Evolutionary conservation across 1,140 invertebrate genomes (phyloP).

Genomic region (Ceratina australensis): DNA sequence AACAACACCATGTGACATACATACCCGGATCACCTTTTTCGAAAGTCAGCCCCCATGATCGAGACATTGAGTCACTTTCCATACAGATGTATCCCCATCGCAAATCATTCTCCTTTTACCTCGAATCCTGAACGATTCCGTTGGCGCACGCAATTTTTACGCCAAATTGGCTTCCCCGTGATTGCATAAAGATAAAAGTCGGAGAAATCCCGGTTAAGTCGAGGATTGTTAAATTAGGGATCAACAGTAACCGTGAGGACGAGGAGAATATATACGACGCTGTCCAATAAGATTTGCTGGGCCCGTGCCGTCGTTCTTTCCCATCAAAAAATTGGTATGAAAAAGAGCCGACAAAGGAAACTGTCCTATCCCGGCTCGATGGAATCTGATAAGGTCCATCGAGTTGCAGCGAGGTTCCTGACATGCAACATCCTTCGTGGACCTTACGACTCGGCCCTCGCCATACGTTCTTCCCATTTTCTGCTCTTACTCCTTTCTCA

Average conservation of each 20-base stretch:
- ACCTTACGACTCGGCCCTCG: background rate
- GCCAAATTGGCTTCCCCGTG: too few species aligned
- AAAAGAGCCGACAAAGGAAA: conserved; percentile 22
- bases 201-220: too few species aligned
- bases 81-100: background rate
- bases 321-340: conserved; percentile 9
- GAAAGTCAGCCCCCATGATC: conserved; percentile 56
- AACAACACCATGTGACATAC: conserved; percentile 57
- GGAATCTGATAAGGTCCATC: conserved; percentile 31
- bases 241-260: background rate
- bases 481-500: background rate
- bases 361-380: background rate
- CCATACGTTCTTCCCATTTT: background rate
- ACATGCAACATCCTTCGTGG: background rate
- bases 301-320: background rate
- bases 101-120: conserved; percentile 14
- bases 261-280: background rate
- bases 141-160: background rate
- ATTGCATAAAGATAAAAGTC: too few species aligned
- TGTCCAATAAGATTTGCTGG: conserved; percentile 11
- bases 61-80: conserved; percentile 33
- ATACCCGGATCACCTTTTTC: conserved; percentile 61
- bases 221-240: too few species aligned
- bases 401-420: conserved; percentile 9
- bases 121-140: background rate